phyloP scores from a whole-genome alignment of 2,797 vertebrate genomes.

The Rhincodon typus region DNA sequence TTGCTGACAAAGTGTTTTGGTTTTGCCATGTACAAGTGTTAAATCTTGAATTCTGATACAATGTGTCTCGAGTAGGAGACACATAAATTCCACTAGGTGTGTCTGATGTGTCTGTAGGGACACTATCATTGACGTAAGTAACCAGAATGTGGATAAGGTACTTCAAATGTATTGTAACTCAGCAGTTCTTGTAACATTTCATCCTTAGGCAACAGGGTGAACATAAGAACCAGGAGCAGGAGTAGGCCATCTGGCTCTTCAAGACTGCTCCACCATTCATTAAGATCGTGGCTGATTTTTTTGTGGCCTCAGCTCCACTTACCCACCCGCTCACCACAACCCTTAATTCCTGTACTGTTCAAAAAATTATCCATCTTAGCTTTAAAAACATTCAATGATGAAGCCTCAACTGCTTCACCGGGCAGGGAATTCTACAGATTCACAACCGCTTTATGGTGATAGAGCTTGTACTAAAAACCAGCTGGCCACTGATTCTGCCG shows the following conservation, averaged over 20 bases:
- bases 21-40: neutral
- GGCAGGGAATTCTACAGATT: too few relatives aligned
- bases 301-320: too few relatives aligned
- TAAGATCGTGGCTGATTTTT: too few relatives aligned
- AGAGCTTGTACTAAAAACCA: neutral
- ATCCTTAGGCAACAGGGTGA: neutral
- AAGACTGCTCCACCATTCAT: too few relatives aligned
- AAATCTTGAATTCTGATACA: neutral
- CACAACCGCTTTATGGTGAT: neutral
- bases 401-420: too few relatives aligned
- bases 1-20: neutral
- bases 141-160: neutral
- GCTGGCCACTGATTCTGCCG: neutral
- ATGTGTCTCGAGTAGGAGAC: neutral
- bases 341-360: too few relatives aligned
- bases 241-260: too few relatives aligned
- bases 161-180: neutral
- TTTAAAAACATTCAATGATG: too few relatives aligned
- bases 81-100: neutral
- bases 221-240: too few relatives aligned
- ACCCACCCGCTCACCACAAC: too few relatives aligned
- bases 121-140: neutral
- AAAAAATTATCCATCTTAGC: too few relatives aligned
- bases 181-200: neutral
- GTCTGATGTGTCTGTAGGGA: neutral